These are phyloP conservation scores for Eupithecia tripunctaria DNA, from an alignment of 2,888 invertebrate genomes.

Conservation along the genomic window DNA sequence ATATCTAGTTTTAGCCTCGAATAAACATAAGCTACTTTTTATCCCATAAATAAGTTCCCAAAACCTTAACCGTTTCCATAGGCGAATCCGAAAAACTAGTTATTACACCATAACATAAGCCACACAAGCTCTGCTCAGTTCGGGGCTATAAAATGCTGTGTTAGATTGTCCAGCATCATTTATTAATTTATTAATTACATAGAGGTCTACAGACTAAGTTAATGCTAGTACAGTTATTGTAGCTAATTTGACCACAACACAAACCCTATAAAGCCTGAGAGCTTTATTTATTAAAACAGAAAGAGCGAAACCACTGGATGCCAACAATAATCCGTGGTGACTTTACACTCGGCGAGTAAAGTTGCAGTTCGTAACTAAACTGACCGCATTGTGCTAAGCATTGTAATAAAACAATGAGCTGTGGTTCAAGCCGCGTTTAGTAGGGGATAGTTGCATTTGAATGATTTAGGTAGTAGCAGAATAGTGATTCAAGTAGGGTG, in stretches of 20 bases:
- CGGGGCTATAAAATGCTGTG: too few relatives aligned
- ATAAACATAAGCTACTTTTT: too few relatives aligned
- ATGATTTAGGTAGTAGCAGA: neutral
- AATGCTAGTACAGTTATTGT: neutral
- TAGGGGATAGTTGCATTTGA: neutral
- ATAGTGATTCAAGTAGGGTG: neutral
- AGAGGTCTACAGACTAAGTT: neutral
- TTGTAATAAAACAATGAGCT: conserved; percentile 28
- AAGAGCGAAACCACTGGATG: conserved; percentile 4
- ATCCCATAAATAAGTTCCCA: too few relatives aligned
- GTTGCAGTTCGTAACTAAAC: conserved; percentile 24
- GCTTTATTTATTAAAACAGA: conserved; percentile 1
- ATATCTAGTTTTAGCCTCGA: too few relatives aligned
- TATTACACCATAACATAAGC: too few relatives aligned
- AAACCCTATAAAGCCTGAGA: neutral
- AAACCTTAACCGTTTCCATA: too few relatives aligned
- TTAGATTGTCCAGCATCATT: too few relatives aligned
- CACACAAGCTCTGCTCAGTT: too few relatives aligned
- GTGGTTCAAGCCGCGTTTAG: conserved; percentile 25
- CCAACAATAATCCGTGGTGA: neutral
- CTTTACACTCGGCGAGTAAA: conserved; percentile 24
- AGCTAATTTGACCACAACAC: conserved; percentile 4
- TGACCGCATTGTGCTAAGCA: conserved; percentile 23
- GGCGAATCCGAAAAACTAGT: too few relatives aligned
- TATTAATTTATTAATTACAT: neutral